Evolutionary conservation across 2,797 vertebrate genomes (phyloP), one percentile per base, ranked within the genome.

Genomic region (Graptemys geographica): DNA sequence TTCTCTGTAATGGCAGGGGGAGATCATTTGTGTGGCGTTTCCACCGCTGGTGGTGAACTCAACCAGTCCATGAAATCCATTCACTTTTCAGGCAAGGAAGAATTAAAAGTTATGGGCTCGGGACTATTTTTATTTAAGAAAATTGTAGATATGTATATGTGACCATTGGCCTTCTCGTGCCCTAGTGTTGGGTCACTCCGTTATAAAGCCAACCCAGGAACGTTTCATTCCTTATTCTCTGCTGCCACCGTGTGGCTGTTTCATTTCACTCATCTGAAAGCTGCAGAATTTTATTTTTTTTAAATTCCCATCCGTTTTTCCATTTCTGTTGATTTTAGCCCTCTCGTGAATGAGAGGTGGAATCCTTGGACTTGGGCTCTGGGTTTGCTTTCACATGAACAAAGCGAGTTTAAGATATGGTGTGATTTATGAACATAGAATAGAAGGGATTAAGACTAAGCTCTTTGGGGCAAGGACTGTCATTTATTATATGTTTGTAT

Each of bases 201-300:
- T 31, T 47, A 28, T 78, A 78, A 78, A 47, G 23, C 11, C 4
- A 49, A 31, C 44, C 0, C 12, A 2, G 19, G 0, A 1, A 11
- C 72, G 78, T 2, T 1, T 6, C 81, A 97, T 97, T 95, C 83
- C 49, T 41, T 0, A 87, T 96, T 93, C 94, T 97, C 94, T 97
- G 97, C 97, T 95, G 94, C 96, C 97, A 96, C 93, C 97, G 19
- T 83, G 97, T 97, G 97, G 97, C 87, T 79, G 0, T n/a, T 84
- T 69, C 12, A 4, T 33, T 90, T 78, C 28, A 25, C 90, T 87
- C 90, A 59, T 10, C 12, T 4, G 11, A n/a, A 81, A 37, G 18
- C 27, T 28, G 65, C 0, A 19, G 44, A 56, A 37, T 23, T 72
- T 72, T 41, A 11, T 33, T 62, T 72, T 72, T 72, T 41, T n/a